Percentiles rank a stretch among this genome's conserved stretches.
Conservation (phyloP, 2,888 invertebrate species). For the Thereva nobilitata region DNA sequence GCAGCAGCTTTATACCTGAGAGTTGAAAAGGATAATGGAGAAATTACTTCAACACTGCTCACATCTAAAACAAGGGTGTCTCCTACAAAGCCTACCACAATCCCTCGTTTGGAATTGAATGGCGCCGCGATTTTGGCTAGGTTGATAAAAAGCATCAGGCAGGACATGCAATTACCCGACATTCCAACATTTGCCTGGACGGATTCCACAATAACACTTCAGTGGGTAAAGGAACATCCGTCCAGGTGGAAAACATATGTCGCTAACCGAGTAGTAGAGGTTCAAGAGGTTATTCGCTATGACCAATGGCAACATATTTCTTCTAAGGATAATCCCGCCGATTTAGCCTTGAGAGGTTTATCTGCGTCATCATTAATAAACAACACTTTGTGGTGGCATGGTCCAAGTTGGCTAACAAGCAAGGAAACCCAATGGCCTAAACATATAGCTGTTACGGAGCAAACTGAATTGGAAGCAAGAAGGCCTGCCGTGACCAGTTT, state of each 20-base stretch:
- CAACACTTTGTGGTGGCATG: not conserved
- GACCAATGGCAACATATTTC: not conserved
- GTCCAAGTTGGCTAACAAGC: not conserved
- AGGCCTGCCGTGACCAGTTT: not conserved
- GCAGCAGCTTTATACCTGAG: slow-evolving; percentile 1
- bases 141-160: not conserved
- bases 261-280: slow-evolving; percentile 13
- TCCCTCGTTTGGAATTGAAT: slow-evolving; percentile 44
- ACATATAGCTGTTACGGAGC: not conserved
- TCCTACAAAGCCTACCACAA: slow-evolving; percentile 41
- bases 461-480: not conserved
- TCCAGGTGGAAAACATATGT: slow-evolving; percentile 3
- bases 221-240: slow-evolving; percentile 10
- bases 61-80: slow-evolving; percentile 4
- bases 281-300: not conserved
- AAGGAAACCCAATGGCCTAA: not conserved
- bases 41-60: not conserved
- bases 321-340: slow-evolving; percentile 1
- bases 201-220: slow-evolving; percentile 9
- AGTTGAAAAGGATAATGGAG: not conserved
- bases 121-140: slow-evolving; percentile 8
- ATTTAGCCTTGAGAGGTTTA: not conserved
- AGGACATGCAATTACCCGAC: not conserved
- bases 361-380: not conserved
- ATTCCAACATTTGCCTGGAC: not conserved